These are phyloP conservation scores for Heterochromis multidens DNA, from an alignment of 2,113 vertebrate species.

Conservation along the genomic window DNA sequence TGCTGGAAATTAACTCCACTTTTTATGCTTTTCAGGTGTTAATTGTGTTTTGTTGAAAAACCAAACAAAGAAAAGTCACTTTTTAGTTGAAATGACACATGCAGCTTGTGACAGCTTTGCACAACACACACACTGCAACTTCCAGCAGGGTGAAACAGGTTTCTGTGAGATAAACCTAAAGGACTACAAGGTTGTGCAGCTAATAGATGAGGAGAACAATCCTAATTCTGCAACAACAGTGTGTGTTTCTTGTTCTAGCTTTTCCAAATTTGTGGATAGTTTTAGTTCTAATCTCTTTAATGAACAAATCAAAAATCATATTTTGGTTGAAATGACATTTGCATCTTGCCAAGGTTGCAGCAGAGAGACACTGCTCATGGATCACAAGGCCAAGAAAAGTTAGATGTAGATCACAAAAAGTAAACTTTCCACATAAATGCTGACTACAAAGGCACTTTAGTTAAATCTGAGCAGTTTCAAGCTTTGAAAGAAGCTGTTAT, in stretches of 20 bases:
- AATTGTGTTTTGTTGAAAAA: neutral
- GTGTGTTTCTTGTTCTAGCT: neutral
- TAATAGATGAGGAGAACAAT: neutral
- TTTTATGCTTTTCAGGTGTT: neutral
- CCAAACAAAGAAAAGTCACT: neutral
- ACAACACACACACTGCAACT: too few relatives aligned
- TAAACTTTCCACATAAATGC: neutral
- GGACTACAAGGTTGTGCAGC: neutral
- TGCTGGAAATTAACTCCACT: neutral
- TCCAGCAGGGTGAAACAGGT: neutral
- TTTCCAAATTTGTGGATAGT: neutral
- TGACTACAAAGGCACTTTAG: neutral
- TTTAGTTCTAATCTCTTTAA: neutral
- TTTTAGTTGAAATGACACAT: neutral
- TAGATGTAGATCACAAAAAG: neutral
- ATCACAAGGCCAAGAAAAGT: neutral
- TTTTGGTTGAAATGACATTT: neutral
- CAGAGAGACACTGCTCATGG: neutral
- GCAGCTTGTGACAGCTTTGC: neutral
- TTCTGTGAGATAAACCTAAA: neutral
- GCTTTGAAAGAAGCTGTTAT: neutral
- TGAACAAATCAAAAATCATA: neutral
- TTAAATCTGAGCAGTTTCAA: neutral
- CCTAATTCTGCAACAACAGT: neutral
- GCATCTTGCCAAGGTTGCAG: neutral